Conservation (phyloP, 2,888 invertebrate species). For the Drosophila robusta region DNA sequence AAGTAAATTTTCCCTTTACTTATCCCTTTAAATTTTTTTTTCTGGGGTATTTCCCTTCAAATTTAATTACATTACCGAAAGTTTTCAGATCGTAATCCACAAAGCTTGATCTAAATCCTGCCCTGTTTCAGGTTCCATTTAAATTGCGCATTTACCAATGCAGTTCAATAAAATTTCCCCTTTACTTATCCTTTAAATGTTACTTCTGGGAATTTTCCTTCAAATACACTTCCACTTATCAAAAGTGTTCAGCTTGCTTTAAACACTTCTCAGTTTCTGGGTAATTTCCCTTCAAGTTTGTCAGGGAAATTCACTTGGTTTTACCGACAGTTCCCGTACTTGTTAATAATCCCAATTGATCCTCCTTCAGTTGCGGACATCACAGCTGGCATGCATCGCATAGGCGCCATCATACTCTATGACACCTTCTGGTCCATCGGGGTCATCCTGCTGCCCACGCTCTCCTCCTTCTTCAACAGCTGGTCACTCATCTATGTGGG, state of each 20-base stretch:
- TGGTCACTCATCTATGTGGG: constrained; percentile 85
- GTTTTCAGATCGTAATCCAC: too few relatives aligned
- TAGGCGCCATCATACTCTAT: constrained; percentile 84
- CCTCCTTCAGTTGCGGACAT: constrained; percentile 83
- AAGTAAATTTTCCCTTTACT: too few relatives aligned
- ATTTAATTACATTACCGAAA: too few relatives aligned
- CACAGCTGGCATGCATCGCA: constrained; percentile 83
- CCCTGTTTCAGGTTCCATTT: too few relatives aligned
- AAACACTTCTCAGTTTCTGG: neutral
- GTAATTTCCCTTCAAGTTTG: neutral
- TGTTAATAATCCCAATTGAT: neutral
- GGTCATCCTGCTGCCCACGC: constrained; percentile 84
- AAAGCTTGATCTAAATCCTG: too few relatives aligned
- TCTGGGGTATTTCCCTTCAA: neutral
- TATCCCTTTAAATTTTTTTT: too few relatives aligned
- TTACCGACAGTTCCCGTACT: neutral
- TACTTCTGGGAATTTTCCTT: too few relatives aligned
- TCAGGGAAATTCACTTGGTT: too few relatives aligned
- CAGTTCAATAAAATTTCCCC: neutral
- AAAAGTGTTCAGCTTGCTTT: too few relatives aligned
- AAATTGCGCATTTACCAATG: too few relatives aligned
- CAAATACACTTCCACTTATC: too few relatives aligned
- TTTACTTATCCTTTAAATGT: too few relatives aligned
- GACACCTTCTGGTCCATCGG: constrained; percentile 86
- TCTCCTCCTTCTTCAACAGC: constrained; percentile 83